Evolutionary conservation across 1,140 invertebrate genomes (phyloP), one percentile per base, ranked within the genome.

Genomic region (Lordiphosa mommai): DNA sequence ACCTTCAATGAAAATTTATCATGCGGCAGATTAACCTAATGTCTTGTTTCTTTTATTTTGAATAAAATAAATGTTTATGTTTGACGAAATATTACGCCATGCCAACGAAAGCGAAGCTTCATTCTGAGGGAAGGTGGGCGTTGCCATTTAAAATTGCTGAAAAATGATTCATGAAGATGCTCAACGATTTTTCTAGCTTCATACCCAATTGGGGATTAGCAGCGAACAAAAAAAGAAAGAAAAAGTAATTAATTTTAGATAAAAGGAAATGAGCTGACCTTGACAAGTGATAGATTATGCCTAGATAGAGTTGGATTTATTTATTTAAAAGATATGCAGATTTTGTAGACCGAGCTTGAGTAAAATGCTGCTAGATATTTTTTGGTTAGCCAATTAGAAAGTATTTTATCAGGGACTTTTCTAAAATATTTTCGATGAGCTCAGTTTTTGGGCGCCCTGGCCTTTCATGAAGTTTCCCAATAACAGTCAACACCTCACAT

Each of bases 1-100:
- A 66, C 34, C 76, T 53, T 57, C 76, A 51, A 68, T 76, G 72
- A 43, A 76, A 82, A 82, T 84, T 67, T 67, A 82, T 82, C 71
- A 80, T 80, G 40, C 55, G 29, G 46, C 33, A 34, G 58, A 53
- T 58, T 66, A 46, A 34, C 34, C 52, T 60, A 33, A 67, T 66
- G 55, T 37, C 60, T 44, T 14, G 14, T 36, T 7, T 13, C 12
- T 36, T 1, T 36, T n/a, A 12, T 5, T 30, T 60, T 29, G 27
- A 4, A 23, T 27, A 63, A n/a, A 36, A 53, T 12, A n/a, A 36
- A 51, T 49, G 34, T 59, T 9, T 37, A 32, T 33, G 38, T 37
- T 43, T 20, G 20, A 30, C 13, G 10, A 27, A 69, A 27, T 52
- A 55, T 69, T 68, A 68, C 49, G 66, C 55, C 27, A 68, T 59